Conservation (phyloP, 2,888 invertebrate genomes). For the Plemyria rubiginata region DNA sequence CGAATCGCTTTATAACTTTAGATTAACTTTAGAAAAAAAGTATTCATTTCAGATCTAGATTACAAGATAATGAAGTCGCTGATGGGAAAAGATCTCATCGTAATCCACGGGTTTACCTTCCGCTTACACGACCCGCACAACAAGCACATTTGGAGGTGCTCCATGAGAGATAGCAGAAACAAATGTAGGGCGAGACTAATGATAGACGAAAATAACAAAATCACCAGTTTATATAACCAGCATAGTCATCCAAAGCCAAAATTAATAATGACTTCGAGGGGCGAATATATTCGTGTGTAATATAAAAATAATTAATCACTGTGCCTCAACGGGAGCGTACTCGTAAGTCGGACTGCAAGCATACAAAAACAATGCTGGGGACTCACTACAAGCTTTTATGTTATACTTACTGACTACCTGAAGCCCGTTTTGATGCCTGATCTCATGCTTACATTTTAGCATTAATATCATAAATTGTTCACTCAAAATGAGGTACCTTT, state of each 20-base stretch:
- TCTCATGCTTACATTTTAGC: too few species aligned
- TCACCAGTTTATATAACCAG: constrained; percentile 32
- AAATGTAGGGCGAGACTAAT: constrained; percentile 51
- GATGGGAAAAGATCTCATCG: constrained; percentile 25
- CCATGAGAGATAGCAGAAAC: constrained; percentile 12
- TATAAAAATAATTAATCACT: too few species aligned
- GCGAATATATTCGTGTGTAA: background rate
- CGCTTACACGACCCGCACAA: background rate
- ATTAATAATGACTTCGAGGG: background rate
- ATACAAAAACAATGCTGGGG: too few species aligned
- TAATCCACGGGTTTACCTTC: constrained; percentile 26
- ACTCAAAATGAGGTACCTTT: too few species aligned
- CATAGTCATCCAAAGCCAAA: constrained; percentile 40
- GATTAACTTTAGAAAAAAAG: too few species aligned
- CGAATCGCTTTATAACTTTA: too few species aligned
- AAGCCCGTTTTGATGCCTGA: too few species aligned
- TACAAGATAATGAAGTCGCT: constrained; percentile 27
- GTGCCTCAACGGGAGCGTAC: too few species aligned
- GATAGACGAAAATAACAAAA: constrained; percentile 30
- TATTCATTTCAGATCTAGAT: constrained; percentile 3
- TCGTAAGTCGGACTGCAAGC: too few species aligned
- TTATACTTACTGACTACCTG: too few species aligned
- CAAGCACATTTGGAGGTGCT: constrained; percentile 21
- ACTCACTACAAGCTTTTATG: too few species aligned
- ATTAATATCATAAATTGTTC: too few species aligned